Evolutionary conservation across 92 coral and sea anemone genomes (phyloP), one percentile per base, ranked within the genome.

Genomic region (Phenganax marumi): DNA sequence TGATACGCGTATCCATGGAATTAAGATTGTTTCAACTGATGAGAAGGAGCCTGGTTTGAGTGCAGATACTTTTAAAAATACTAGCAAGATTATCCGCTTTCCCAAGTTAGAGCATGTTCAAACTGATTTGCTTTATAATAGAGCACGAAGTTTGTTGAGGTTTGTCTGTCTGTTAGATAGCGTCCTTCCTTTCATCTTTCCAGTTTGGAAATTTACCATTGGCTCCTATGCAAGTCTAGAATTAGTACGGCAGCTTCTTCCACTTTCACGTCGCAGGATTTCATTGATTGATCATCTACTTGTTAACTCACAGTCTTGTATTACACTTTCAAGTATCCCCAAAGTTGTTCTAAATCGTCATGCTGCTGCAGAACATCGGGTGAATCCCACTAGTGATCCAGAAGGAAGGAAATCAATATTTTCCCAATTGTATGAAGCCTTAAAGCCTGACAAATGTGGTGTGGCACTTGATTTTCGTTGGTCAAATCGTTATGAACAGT

Each of bases 1-100:
- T 85, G 99, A 96, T 63, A 96, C 99, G 8, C 92, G 99, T 47
- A 86, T 96, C 55, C 99, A 91, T 71, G 90, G 92, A 46, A 85
- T 96, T 51, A 96, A 92, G 84, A 87, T 96, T 66, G 88, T 91
- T 47, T 92, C 99, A 47, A 89, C 92, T 25, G 91, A 93, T 71
- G 99, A 96, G 72, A 92, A 91, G 63, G 99, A 96, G 48, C 97
- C 97, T 49, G 99, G 99, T 0, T 89, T 96, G 23, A 93, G 93
- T 70, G 90, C 89, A 43, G 99, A 96, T 73, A 81, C 91, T 23
- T 88, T 96, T 71, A 57, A 89, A 12, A 78, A 78, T 60, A 61
- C 26, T 48, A 52, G 21, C 48, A 63, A 68, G 78, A 70, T 49
- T 50, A 56, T 22, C 80, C 93, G 98, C 77, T 95, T 87, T 86